A percentile compares a stretch with the other conserved stretches of the same genome.
Evolutionary conservation across 2,113 vertebrate genomes (phyloP).

Genomic region (Arothron firmamentum): DNA sequence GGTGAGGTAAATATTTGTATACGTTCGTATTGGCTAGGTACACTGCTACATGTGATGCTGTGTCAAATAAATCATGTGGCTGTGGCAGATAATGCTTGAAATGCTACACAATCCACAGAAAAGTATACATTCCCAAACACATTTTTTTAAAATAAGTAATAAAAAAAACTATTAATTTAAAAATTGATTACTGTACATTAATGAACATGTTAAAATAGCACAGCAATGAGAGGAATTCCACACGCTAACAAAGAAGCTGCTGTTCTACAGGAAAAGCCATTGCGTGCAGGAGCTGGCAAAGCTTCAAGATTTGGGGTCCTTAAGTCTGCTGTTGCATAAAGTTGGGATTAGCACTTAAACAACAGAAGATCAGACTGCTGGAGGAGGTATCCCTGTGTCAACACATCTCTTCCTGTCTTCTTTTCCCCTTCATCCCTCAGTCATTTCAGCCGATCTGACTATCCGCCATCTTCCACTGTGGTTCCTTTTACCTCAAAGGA

Average conservation of each 20-base stretch:
- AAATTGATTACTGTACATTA: background rate
- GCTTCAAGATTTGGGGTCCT: constrained; percentile 23
- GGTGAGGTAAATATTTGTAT: too few species aligned
- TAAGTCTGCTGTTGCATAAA: constrained; percentile 43
- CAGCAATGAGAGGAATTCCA: background rate
- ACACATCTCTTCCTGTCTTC: constrained; percentile 17
- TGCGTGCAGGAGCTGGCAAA: constrained; percentile 32
- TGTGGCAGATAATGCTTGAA: too few species aligned
- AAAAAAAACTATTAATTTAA: background rate
- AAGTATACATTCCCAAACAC: too few species aligned
- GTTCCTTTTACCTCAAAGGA: constrained; percentile 25
- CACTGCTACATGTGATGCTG: too few species aligned
- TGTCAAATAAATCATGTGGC: too few species aligned
- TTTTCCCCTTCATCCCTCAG: background rate
- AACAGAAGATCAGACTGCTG: constrained; percentile 52
- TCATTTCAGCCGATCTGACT: background rate
- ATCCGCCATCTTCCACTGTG: background rate
- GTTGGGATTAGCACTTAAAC: constrained; percentile 51
- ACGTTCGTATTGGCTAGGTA: too few species aligned
- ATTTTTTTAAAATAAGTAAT: too few species aligned
- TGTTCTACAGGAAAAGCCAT: constrained; percentile 20
- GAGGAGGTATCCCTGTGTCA: constrained; percentile 16
- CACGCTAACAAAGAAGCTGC: constrained; percentile 3
- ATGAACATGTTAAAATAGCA: background rate
- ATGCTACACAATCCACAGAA: too few species aligned